Conservation (phyloP, 2,113 vertebrate species). For the Tricholaema leucomelas region DNA sequence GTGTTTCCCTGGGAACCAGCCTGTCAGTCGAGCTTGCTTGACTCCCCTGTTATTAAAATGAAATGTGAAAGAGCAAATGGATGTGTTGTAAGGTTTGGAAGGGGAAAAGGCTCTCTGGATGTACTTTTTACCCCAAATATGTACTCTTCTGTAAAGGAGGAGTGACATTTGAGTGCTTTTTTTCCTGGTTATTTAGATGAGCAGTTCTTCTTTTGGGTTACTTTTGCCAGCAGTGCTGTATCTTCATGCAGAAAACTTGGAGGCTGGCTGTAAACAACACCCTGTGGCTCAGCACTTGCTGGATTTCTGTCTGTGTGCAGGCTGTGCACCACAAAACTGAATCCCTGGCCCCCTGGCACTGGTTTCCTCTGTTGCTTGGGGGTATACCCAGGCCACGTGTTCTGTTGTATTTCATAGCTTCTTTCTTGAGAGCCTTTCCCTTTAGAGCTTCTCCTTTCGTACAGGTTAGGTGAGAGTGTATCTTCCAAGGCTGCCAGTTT, state of each 20-base stretch:
- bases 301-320: neutral
- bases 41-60: constrained; percentile 37
- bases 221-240: neutral
- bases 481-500: neutral
- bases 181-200: neutral
- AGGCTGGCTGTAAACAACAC: neutral
- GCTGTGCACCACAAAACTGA: neutral
- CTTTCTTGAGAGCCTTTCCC: neutral
- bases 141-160: neutral
- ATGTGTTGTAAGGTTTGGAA: neutral
- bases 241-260: neutral
- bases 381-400: rapidly evolving
- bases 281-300: neutral
- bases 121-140: neutral
- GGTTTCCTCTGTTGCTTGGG: neutral
- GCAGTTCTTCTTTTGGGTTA: neutral
- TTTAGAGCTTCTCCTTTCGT: neutral
- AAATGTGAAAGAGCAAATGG: constrained; percentile 11
- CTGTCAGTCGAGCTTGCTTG: neutral
- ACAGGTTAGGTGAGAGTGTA: rapidly evolving
- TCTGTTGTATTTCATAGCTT: neutral
- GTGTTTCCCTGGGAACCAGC: constrained; percentile 68
- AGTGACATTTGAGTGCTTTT: neutral
- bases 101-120: neutral
- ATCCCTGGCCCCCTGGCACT: neutral